These are phyloP conservation scores for Mythimna ferrago DNA, from an alignment of 2,888 invertebrate genomes.

Conservation along the genomic window DNA sequence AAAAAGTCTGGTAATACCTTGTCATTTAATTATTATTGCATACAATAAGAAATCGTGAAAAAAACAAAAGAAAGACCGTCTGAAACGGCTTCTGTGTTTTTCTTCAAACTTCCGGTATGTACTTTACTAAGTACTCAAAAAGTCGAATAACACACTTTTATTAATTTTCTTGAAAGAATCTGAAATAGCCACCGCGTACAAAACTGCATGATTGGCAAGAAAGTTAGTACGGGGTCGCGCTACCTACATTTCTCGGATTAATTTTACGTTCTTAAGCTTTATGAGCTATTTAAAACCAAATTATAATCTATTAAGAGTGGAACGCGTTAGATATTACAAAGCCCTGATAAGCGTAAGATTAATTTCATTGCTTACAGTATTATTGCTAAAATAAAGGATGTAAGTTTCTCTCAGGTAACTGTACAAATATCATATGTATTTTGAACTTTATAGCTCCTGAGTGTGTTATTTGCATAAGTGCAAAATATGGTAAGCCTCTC, in stretches of 20 bases:
- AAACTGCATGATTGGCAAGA: constrained; percentile 47
- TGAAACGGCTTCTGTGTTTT: constrained; percentile 31
- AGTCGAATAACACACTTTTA: constrained; percentile 27
- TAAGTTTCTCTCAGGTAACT: neutral
- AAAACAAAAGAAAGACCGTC: constrained; percentile 15
- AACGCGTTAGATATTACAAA: constrained; percentile 41
- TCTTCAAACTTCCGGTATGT: constrained; percentile 38
- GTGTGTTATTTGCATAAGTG: constrained; percentile 38
- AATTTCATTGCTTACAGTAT: neutral
- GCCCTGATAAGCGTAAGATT: constrained; percentile 9
- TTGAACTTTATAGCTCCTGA: neutral
- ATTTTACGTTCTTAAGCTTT: constrained; percentile 41
- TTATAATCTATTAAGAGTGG: constrained; percentile 39
- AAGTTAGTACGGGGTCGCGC: constrained; percentile 20
- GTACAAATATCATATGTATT: constrained; percentile 7
- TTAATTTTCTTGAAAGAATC: constrained; percentile 36
- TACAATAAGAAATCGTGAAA: neutral
- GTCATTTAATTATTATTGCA: neutral
- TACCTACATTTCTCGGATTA: constrained; percentile 34
- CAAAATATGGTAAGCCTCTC: constrained; percentile 38
- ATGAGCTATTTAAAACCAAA: constrained; percentile 25
- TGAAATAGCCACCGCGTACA: constrained; percentile 25
- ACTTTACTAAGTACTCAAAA: constrained; percentile 5
- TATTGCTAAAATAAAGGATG: neutral
- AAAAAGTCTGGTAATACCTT: neutral